These are phyloP conservation scores for Pitta sordida DNA, from an alignment of 2,113 vertebrate species.

Conservation along the genomic window DNA sequence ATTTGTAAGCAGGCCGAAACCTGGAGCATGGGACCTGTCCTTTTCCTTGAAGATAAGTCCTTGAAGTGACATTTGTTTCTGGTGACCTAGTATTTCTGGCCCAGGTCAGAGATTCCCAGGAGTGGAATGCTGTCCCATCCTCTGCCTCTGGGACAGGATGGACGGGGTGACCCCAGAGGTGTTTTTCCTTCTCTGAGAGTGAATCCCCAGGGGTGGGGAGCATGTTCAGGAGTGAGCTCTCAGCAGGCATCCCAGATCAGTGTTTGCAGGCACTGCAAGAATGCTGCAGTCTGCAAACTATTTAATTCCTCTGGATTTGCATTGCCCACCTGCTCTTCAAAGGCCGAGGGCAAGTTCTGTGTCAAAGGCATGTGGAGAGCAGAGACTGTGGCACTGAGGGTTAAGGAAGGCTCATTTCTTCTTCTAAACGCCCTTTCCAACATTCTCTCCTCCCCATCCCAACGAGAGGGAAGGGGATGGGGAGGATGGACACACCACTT, in stretches of 20 bases:
- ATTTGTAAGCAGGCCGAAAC: neutral
- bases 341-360: neutral
- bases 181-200: neutral
- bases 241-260: neutral
- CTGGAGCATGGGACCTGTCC: neutral
- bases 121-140: neutral
- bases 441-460: neutral
- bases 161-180: neutral
- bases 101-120: neutral
- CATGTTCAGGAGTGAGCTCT: neutral
- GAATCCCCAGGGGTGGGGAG: neutral
- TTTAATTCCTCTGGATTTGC: neutral
- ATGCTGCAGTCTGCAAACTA: neutral
- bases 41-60: neutral
- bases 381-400: neutral
- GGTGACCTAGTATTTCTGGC: neutral
- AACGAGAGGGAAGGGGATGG: neutral
- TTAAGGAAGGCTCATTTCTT: neutral
- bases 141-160: neutral
- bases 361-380: neutral
- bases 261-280: neutral
- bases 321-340: neutral
- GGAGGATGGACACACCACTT: neutral
- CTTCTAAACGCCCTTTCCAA: neutral
- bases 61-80: neutral